A percentile compares a stretch with the other conserved stretches of the same genome.
phyloP scores from a whole-genome alignment of 2,888 invertebrate genomes.

The Leptinotarsa tumamoca region DNA sequence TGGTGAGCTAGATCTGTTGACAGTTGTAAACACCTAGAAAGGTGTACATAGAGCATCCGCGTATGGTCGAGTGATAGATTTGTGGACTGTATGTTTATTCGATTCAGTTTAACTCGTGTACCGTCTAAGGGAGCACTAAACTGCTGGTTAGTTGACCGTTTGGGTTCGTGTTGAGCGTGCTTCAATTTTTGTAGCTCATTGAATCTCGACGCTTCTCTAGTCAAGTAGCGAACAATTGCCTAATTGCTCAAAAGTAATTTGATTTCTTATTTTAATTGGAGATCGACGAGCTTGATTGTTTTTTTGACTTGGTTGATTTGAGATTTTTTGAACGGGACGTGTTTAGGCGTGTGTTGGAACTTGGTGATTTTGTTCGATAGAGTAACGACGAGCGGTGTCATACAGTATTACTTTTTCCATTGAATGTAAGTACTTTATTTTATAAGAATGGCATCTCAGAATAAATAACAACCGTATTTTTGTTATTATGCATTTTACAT shows the following conservation, averaged over 20 bases:
- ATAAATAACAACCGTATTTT: no score
- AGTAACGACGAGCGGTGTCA: background rate
- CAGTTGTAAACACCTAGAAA: constrained; percentile 64
- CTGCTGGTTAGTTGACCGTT: constrained; percentile 52
- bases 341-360: background rate
- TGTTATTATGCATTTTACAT: no score
- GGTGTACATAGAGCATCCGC: constrained; percentile 54
- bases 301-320: constrained; percentile 23
- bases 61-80: constrained; percentile 58
- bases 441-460: background rate
- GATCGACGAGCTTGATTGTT: constrained; percentile 16
- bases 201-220: constrained; percentile 55
- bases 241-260: constrained; percentile 60
- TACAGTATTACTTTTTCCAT: background rate
- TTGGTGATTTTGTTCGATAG: constrained; percentile 8
- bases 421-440: constrained; percentile 7
- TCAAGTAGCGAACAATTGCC: constrained; percentile 58
- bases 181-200: constrained; percentile 51
- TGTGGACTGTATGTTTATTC: constrained; percentile 52
- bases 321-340: constrained; percentile 12
- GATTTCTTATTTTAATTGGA: constrained; percentile 37
- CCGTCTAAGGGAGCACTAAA: constrained; percentile 44
- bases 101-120: constrained; percentile 47
- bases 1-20: constrained; percentile 49
- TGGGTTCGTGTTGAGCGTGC: constrained; percentile 52